phyloP scores from a whole-genome alignment of 2,888 invertebrate species.

The Pachymerium ferrugineum region DNA sequence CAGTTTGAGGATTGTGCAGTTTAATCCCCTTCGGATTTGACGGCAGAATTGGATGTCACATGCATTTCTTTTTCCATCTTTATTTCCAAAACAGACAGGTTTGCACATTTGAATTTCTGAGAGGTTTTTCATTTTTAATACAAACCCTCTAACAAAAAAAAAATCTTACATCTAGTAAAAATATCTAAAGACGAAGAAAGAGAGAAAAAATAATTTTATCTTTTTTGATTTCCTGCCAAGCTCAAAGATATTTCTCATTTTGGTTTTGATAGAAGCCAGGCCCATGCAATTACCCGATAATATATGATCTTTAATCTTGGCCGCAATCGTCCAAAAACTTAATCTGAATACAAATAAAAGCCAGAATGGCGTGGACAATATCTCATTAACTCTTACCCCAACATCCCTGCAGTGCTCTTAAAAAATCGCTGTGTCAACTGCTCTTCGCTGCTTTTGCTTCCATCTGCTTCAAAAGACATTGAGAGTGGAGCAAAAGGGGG shows the following conservation, averaged over 20 bases:
- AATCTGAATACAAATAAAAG: slow-evolving; percentile 24
- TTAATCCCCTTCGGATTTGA: slow-evolving; percentile 21
- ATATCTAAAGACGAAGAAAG: no score
- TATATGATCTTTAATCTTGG: slow-evolving; percentile 6
- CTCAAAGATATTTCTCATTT: neutral
- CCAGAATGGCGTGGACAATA: slow-evolving; percentile 6
- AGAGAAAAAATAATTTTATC: no score
- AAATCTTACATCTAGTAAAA: no score
- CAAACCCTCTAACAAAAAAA: no score
- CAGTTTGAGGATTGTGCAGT: neutral
- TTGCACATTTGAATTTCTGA: no score
- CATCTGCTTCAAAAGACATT: slow-evolving; percentile 22
- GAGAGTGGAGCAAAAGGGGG: slow-evolving; percentile 19
- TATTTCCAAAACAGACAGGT: no score
- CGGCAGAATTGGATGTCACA: neutral
- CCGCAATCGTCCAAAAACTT: neutral
- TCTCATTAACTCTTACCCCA: slow-evolving; percentile 5
- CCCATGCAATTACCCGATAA: neutral
- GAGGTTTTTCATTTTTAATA: no score
- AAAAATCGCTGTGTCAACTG: slow-evolving; percentile 27
- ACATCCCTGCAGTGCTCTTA: slow-evolving; percentile 11
- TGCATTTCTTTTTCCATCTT: no score
- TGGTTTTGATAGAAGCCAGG: neutral
- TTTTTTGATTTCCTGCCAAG: no score
- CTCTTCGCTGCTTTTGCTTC: slow-evolving; percentile 3